phyloP scores from a whole-genome alignment of 1,140 invertebrate genomes.

The Mercenaria mercenaria region DNA sequence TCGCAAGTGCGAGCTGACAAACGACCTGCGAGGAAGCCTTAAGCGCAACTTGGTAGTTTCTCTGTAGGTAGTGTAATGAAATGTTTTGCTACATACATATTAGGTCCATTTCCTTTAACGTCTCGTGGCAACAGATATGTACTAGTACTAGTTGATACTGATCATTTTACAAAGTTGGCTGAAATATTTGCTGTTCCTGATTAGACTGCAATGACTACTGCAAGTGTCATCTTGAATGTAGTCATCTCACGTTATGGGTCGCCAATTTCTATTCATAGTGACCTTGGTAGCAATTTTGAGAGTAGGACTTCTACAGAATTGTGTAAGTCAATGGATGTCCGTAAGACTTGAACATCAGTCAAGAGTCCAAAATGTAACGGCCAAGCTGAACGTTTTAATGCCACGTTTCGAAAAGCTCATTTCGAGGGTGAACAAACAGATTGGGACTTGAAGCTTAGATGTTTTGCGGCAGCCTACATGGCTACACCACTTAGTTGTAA shows the following conservation, averaged over 20 bases:
- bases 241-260: slow-evolving; percentile 81
- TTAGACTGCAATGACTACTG: slow-evolving; percentile 75
- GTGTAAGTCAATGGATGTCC: slow-evolving; percentile 49
- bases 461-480: slow-evolving; percentile 9
- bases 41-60: not conserved
- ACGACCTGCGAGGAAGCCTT: not conserved
- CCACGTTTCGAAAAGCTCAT: slow-evolving; percentile 21
- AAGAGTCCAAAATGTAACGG: slow-evolving; percentile 64
- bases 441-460: slow-evolving; percentile 41
- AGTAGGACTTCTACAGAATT: slow-evolving; percentile 43
- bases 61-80: not conserved
- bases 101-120: slow-evolving; percentile 17
- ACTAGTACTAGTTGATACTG: slow-evolving; percentile 1
- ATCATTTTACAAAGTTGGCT: slow-evolving; percentile 74
- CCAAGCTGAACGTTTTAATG: slow-evolving; percentile 67
- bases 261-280: not conserved
- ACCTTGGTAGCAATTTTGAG: slow-evolving; percentile 64
- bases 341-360: slow-evolving; percentile 44
- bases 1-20: not conserved
- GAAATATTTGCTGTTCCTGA: slow-evolving; percentile 74
- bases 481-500: not conserved
- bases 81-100: not conserved
- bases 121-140: slow-evolving; percentile 41
- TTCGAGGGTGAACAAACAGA: slow-evolving; percentile 1
- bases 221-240: slow-evolving; percentile 80